phyloP scores from a whole-genome alignment of 1,140 invertebrate genomes.

The Eupeodes corollae region DNA sequence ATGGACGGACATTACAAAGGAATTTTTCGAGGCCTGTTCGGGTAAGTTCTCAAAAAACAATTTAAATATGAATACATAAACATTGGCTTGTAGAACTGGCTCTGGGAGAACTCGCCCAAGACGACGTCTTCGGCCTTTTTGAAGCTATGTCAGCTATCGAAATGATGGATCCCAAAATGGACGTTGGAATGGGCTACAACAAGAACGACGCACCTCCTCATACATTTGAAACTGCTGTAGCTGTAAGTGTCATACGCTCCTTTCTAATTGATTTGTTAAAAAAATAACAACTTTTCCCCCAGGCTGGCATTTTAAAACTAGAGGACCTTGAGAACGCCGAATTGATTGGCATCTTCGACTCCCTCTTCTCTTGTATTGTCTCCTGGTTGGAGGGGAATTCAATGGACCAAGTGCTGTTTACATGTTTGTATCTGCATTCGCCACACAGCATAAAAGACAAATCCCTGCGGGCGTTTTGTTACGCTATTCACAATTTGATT shows the following conservation, averaged over 20 bases:
- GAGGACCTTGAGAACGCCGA: slow-evolving; percentile 58
- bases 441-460: slow-evolving; percentile 76
- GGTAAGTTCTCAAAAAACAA: slow-evolving; percentile 34
- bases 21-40: slow-evolving; percentile 57
- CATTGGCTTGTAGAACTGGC: slow-evolving; percentile 52
- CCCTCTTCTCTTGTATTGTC: slow-evolving; percentile 81
- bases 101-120: slow-evolving; percentile 79
- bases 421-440: slow-evolving; percentile 90
- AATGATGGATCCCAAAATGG: slow-evolving; percentile 99
- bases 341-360: slow-evolving; percentile 84
- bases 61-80: neutral
- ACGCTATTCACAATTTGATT: slow-evolving; percentile 80
- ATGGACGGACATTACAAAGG: slow-evolving; percentile 63
- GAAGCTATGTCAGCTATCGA: slow-evolving; percentile 99
- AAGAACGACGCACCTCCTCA: slow-evolving; percentile 69
- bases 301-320: slow-evolving; percentile 69
- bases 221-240: slow-evolving; percentile 78
- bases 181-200: slow-evolving; percentile 95
- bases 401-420: slow-evolving; percentile 93
- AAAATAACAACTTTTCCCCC: slow-evolving; percentile 16
- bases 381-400: slow-evolving; percentile 94
- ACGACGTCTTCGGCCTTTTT: slow-evolving; percentile 86
- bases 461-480: slow-evolving; percentile 73
- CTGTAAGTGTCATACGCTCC: slow-evolving; percentile 40
- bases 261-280: neutral